A percentile compares a stretch with the other conserved stretches of the same genome.
Evolutionary conservation across 2,113 vertebrate species (phyloP).

Genomic region (Ailurus styani): DNA sequence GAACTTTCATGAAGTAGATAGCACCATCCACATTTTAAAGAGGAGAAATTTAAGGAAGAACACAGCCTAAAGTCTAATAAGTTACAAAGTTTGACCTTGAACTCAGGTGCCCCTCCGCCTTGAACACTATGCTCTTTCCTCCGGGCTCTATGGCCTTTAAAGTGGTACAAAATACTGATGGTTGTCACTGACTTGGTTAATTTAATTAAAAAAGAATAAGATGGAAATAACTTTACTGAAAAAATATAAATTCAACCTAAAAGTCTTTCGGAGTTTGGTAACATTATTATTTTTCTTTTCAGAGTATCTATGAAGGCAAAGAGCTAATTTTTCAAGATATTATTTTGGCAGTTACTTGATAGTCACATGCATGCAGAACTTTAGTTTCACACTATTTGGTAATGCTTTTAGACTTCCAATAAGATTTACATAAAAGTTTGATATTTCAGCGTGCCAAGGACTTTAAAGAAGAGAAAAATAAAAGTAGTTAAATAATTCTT

Average conservation of each 20-base stretch:
- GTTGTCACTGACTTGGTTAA: neutral
- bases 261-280: neutral
- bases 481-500: constrained; percentile 28
- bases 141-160: neutral
- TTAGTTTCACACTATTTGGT: neutral
- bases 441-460: neutral
- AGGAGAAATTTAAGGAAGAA: constrained; percentile 2
- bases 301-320: neutral
- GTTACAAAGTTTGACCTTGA: neutral
- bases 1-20: neutral
- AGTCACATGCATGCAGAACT: neutral
- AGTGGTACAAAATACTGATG: neutral
- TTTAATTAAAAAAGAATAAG: constrained; percentile 10
- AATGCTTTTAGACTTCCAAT: constrained; percentile 39
- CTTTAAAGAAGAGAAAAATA: constrained; percentile 49
- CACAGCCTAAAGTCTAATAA: neutral
- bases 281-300: neutral
- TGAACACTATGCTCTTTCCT: neutral
- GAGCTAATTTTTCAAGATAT: neutral
- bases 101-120: neutral
- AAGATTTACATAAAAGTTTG: constrained; percentile 24
- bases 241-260: neutral
- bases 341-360: constrained; percentile 5
- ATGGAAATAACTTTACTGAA: constrained; percentile 1
- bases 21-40: neutral